These are phyloP conservation scores for Tiliqua scincoides DNA, from an alignment of 2,113 vertebrate genomes.

Conservation along the genomic window DNA sequence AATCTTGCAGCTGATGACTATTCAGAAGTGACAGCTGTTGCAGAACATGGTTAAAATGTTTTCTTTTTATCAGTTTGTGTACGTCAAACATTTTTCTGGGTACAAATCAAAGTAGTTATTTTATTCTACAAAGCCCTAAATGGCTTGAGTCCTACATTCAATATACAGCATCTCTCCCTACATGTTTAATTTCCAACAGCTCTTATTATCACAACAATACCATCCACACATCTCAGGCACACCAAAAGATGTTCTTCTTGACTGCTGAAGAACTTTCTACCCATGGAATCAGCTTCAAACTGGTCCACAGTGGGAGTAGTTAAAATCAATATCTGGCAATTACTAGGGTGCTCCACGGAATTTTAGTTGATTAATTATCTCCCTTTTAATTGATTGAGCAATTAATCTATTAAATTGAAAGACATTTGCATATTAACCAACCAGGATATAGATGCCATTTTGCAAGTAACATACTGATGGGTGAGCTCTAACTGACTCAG, in stretches of 20 bases:
- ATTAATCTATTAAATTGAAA: slow-evolving; percentile 1
- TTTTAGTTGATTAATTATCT: neutral
- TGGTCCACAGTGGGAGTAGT: neutral
- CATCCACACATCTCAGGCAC: neutral
- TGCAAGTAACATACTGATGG: neutral
- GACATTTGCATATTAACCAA: neutral
- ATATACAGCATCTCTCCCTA: neutral
- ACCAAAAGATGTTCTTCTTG: neutral
- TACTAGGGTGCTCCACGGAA: neutral
- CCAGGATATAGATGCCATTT: neutral
- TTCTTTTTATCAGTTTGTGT: neutral
- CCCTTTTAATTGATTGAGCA: neutral
- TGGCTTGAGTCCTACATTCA: neutral
- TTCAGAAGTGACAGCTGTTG: neutral
- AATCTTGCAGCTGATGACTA: neutral
- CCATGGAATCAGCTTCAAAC: neutral
- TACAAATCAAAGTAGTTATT: neutral
- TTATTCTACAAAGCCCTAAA: neutral
- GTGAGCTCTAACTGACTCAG: neutral
- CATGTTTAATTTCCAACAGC: neutral
- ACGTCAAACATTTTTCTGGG: neutral
- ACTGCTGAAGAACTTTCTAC: neutral
- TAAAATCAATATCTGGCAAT: neutral
- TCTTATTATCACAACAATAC: neutral
- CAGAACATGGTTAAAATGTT: neutral